Percentiles rank a stretch among this genome's conserved stretches.
Conservation (phyloP, 2,113 vertebrate genomes). For the Sitta europaea region DNA sequence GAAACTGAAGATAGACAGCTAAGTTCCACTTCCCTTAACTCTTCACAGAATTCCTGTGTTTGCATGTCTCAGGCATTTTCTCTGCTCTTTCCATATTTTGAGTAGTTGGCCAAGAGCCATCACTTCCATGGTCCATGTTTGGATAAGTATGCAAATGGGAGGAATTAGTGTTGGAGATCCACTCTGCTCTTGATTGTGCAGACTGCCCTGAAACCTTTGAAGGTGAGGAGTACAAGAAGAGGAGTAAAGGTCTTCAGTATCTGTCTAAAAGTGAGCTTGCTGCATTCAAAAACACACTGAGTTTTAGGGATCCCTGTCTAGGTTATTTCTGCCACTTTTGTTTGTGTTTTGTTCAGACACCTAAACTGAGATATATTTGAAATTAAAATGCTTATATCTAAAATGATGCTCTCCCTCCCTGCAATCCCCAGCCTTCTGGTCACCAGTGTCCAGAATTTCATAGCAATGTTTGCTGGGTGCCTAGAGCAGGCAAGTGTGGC, state of each 20-base stretch:
- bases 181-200: not conserved
- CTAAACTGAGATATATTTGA: not conserved
- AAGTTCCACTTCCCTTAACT: not conserved
- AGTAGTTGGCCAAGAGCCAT: not conserved
- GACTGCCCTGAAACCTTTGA: not conserved
- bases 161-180: not conserved
- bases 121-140: fast-evolving
- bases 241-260: not conserved
- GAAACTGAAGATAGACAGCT: not conserved
- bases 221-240: not conserved
- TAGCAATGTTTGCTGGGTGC: not conserved
- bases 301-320: not conserved
- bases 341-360: not conserved
- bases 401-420: not conserved
- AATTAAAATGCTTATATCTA: not conserved
- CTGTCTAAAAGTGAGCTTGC: not conserved
- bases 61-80: not conserved
- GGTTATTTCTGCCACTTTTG: not conserved
- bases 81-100: not conserved
- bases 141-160: not conserved
- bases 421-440: not conserved
- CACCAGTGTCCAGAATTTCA: not conserved
- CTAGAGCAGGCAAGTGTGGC: too few relatives aligned
- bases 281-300: not conserved
- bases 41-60: not conserved